phyloP scores from a whole-genome alignment of 1,140 invertebrate genomes.

The Rhopalosiphum maidis region DNA sequence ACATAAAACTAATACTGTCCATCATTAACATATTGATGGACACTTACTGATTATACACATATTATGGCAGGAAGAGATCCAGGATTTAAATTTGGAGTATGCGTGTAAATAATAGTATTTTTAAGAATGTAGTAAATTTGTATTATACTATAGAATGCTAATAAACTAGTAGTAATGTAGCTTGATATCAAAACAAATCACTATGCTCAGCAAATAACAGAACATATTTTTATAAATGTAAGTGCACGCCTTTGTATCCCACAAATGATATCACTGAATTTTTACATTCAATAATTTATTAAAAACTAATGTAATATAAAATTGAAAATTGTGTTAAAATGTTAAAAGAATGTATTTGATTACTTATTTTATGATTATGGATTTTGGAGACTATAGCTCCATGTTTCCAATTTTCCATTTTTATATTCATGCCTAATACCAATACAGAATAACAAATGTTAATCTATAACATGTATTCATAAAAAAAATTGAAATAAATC shows the following conservation, averaged over 20 bases:
- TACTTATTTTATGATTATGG: background rate
- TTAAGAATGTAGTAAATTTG: background rate
- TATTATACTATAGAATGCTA: background rate
- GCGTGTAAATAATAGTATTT: background rate
- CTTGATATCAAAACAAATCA: background rate
- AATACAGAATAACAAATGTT: background rate
- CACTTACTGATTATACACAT: background rate
- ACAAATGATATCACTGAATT: background rate
- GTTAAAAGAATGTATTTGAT: background rate
- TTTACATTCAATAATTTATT: background rate
- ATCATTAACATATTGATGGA: background rate
- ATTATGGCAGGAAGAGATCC: background rate
- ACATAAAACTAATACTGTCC: background rate
- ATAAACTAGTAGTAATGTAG: background rate
- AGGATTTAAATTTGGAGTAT: background rate
- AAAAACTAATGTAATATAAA: background rate
- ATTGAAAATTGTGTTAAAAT: background rate
- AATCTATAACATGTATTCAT: background rate
- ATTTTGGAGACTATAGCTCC: background rate
- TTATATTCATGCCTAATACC: background rate
- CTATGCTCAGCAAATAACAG: background rate
- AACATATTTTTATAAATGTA: background rate
- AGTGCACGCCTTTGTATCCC: background rate
- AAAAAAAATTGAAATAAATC: slow-evolving; percentile 2
- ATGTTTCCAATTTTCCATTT: background rate